Percentiles rank a stretch among this genome's conserved stretches.
Conservation (phyloP, 2,888 invertebrate species). For the Spisula solida region DNA sequence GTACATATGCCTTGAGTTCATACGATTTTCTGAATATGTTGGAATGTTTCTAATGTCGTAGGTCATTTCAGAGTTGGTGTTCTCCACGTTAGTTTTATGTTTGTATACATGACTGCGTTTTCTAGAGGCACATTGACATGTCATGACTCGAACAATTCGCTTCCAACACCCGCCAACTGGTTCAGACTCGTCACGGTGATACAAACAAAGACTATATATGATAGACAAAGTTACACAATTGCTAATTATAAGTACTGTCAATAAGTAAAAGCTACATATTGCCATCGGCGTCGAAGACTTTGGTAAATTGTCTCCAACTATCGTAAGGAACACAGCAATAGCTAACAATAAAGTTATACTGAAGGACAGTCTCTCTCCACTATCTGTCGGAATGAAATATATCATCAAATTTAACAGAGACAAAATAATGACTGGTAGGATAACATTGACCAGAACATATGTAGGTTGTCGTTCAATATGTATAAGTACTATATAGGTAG, state of each 20-base stretch:
- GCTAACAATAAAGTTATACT: constrained; percentile 35
- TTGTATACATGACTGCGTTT: neutral
- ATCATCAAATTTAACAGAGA: constrained; percentile 12
- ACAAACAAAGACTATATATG: constrained; percentile 28
- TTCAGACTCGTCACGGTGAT: constrained; percentile 5
- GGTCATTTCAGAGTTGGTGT: neutral
- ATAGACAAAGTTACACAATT: constrained; percentile 3
- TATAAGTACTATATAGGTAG: neutral
- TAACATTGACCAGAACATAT: constrained; percentile 20
- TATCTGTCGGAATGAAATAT: constrained; percentile 19
- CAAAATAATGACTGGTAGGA: neutral
- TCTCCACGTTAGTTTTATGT: neutral
- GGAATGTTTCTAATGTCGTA: neutral
- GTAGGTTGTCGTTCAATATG: neutral
- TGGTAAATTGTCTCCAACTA: constrained; percentile 39
- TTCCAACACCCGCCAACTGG: neutral
- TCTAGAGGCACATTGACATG: neutral
- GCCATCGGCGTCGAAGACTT: constrained; percentile 38
- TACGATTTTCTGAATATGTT: neutral
- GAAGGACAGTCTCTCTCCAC: constrained; percentile 39
- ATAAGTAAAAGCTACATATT: constrained; percentile 17
- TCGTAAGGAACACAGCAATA: constrained; percentile 32
- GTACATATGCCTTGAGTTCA: neutral
- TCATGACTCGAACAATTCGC: neutral
- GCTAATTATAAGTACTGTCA: constrained; percentile 21